Conservation (phyloP, 2,888 invertebrate genomes). For the Petrophora chlorosata region DNA sequence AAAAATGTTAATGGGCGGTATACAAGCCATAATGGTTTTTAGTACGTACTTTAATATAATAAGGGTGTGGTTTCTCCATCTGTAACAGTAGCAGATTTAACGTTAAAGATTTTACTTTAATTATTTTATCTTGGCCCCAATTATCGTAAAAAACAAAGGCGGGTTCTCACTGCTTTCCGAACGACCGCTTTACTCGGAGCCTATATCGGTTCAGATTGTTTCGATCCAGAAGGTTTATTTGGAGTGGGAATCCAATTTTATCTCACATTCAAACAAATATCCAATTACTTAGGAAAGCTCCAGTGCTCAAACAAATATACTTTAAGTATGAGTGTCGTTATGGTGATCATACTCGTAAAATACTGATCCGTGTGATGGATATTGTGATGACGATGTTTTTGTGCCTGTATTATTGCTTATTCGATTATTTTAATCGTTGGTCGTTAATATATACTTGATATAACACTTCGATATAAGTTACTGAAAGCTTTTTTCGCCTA, state of each 20-base stretch:
- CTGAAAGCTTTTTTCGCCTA: too few relatives aligned
- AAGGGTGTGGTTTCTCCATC: background rate
- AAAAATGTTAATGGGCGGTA: conserved; percentile 16
- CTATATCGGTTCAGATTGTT: conserved; percentile 35
- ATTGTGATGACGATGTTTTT: too few relatives aligned
- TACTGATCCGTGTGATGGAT: background rate
- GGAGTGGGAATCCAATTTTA: conserved; percentile 57
- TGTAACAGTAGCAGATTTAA: conserved; percentile 1
- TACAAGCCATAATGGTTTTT: conserved; percentile 8
- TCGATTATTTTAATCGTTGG: too few relatives aligned
- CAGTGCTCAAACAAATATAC: conserved; percentile 38
- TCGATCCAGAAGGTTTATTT: conserved; percentile 54
- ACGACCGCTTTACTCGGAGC: conserved; percentile 36
- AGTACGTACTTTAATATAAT: background rate
- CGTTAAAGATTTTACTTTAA: conserved; percentile 10
- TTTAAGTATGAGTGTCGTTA: conserved; percentile 47
- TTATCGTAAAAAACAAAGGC: conserved; percentile 41
- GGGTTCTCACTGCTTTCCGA: conserved; percentile 29
- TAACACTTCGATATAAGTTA: too few relatives aligned
- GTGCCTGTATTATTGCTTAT: background rate
- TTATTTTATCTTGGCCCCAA: conserved; percentile 31
- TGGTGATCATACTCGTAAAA: conserved; percentile 46
- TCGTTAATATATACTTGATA: too few relatives aligned
- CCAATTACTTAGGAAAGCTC: conserved; percentile 66
- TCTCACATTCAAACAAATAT: conserved; percentile 62